Evolutionary conservation across 2,797 vertebrate species (phyloP), one percentile per base, ranked within the genome.

Genomic region (Macropodus opercularis): DNA sequence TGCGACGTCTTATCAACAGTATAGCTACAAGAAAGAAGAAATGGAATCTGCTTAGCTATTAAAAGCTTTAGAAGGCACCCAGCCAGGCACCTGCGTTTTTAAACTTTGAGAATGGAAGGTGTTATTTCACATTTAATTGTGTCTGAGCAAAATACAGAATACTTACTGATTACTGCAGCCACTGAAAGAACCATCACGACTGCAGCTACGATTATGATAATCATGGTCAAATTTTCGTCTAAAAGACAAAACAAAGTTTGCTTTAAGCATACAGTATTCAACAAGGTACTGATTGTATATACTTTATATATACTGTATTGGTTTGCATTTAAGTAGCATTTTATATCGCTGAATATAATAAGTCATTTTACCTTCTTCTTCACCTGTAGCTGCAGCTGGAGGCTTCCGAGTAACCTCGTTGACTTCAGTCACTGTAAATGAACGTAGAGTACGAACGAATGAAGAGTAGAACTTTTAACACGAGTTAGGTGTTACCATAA

Each of bases 1-100:
- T 80, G 57, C 40, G 79, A 34, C 87, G 90, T 76, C 72, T 90
- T 42, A 88, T 79, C 39, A 91, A 65, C 12, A 89, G n/a, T 51
- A 83, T 13, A 3, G 63, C 91, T 92, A 81, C 50, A 65, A 72
- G 44, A 50, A 11, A 59, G 8, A 8, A 44, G 31, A 55, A 54
- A 48, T 8, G 15, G 4, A 52, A 75, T 87, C 76, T 86, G 60
- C 62, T 72, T 47, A 60, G 14, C 55, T 63, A 80, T 71, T 63
- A 63, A 49, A 32, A 72, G 48, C 53, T 80, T 65, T 18, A 67
- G 24, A 66, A 61, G 48, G 26, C 50, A 76, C 31, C 66, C 39
- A 3, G 49, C 23, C 36, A 64, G 54, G 46, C 22, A 21, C 32
- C 21, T 31, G 6, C 36, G 61, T 70, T 73, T 69, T 38, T 72